Evolutionary conservation across 2,113 vertebrate species (phyloP).

Genomic region (Acanthisitta chloris): DNA sequence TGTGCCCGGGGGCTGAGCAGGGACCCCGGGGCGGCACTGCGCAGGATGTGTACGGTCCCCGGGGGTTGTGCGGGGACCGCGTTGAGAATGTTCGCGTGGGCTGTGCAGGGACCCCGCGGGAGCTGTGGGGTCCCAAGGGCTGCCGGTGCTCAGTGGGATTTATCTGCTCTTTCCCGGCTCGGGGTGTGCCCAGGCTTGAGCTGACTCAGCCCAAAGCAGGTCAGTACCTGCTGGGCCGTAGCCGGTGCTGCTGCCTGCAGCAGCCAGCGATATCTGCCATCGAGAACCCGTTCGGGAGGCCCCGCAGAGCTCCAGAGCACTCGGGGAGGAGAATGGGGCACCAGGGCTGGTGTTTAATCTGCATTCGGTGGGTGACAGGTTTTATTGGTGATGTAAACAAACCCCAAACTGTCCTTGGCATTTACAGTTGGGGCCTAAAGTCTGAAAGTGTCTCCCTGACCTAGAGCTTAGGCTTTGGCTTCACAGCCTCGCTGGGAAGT

Average conservation of each 20-base stretch:
- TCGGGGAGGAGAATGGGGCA: not conserved
- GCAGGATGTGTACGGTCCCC: too few relatives aligned
- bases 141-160: too few relatives aligned
- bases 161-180: not conserved
- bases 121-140: too few relatives aligned
- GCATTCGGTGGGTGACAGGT: not conserved
- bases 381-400: accelerated
- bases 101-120: not conserved
- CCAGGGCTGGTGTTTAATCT: not conserved
- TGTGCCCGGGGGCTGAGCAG: not conserved
- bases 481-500: not conserved
- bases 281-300: not conserved
- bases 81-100: too few relatives aligned
- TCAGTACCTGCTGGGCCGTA: not conserved
- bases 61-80: too few relatives aligned
- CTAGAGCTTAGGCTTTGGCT: not conserved
- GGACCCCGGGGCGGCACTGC: too few relatives aligned
- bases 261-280: too few relatives aligned
- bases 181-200: not conserved
- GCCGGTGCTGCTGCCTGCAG: not conserved
- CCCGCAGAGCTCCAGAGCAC: not conserved
- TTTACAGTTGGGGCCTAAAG: not conserved
- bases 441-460: accelerated
- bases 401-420: accelerated
- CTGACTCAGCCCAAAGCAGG: constrained; percentile 5